phyloP scores from a whole-genome alignment of 1,140 invertebrate genomes.

The Atta texana region DNA sequence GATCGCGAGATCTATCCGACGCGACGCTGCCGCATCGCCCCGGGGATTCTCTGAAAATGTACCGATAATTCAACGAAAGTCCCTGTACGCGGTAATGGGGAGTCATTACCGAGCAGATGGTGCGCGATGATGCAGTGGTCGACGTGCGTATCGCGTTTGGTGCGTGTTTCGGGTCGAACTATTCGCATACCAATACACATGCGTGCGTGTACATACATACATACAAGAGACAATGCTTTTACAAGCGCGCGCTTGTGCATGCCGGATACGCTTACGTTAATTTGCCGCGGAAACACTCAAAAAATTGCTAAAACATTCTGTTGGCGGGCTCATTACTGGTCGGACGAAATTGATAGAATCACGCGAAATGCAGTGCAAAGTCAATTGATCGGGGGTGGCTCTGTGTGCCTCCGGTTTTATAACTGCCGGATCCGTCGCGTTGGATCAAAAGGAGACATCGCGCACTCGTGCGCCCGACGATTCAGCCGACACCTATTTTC shows the following conservation, averaged over 20 bases:
- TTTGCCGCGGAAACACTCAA: constrained; percentile 72
- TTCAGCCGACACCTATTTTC: constrained; percentile 57
- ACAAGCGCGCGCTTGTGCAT: constrained; percentile 52
- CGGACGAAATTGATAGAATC: constrained; percentile 67
- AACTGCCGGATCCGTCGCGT: not conserved
- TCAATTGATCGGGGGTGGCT: constrained; percentile 23
- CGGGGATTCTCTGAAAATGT: constrained; percentile 79
- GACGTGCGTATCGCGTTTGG: constrained; percentile 79
- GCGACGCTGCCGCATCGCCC: constrained; percentile 22
- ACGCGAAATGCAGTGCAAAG: constrained; percentile 51
- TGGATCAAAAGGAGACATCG: constrained; percentile 55
- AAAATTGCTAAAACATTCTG: constrained; percentile 69
- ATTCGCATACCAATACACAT: constrained; percentile 69
- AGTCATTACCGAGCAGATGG: constrained; percentile 86
- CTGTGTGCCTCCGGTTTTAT: not conserved
- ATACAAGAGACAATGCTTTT: constrained; percentile 71
- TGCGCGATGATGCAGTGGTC: constrained; percentile 85
- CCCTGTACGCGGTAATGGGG: constrained; percentile 83
- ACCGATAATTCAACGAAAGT: constrained; percentile 85
- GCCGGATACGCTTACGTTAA: constrained; percentile 71
- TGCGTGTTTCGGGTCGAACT: constrained; percentile 80
- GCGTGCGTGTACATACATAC: not conserved
- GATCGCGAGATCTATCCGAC: constrained; percentile 67
- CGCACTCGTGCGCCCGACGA: constrained; percentile 23
- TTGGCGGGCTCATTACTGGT: constrained; percentile 68